Conservation (phyloP, 2,888 invertebrate species). For the Eristalis arbustorum region DNA sequence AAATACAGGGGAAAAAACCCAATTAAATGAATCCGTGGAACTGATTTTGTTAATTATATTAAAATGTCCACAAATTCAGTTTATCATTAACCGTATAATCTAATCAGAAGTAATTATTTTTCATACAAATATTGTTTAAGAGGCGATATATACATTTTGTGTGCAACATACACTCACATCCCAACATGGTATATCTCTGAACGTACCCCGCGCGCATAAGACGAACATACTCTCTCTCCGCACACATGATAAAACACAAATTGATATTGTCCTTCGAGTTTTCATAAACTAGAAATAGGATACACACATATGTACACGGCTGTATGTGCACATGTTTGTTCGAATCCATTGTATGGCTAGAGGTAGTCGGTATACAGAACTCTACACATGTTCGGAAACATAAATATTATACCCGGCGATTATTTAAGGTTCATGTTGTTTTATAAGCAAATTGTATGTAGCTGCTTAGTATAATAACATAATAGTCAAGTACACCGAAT, state of each 20-base stretch:
- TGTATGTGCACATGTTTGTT: background rate
- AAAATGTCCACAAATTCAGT: background rate
- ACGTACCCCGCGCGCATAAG: background rate
- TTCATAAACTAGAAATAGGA: background rate
- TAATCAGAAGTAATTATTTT: background rate
- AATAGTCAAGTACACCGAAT: background rate
- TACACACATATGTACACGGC: background rate
- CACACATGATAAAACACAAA: background rate
- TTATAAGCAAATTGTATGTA: background rate
- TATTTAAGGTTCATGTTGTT: background rate
- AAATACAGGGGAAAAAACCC: background rate
- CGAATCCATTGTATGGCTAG: background rate
- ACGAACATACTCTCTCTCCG: background rate
- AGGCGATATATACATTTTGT: background rate
- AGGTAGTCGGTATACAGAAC: background rate
- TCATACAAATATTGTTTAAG: background rate
- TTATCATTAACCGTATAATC: background rate
- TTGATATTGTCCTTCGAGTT: slow-evolving; percentile 3
- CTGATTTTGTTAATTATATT: background rate
- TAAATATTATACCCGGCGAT: background rate
- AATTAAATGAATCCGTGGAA: background rate
- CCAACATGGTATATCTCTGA: background rate
- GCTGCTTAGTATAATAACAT: background rate
- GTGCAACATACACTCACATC: background rate
- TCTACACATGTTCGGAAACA: background rate